Evolutionary conservation across 2,888 invertebrate species (phyloP), one percentile per base, ranked within the genome.

Genomic region (Sclerodermus sp.): DNA sequence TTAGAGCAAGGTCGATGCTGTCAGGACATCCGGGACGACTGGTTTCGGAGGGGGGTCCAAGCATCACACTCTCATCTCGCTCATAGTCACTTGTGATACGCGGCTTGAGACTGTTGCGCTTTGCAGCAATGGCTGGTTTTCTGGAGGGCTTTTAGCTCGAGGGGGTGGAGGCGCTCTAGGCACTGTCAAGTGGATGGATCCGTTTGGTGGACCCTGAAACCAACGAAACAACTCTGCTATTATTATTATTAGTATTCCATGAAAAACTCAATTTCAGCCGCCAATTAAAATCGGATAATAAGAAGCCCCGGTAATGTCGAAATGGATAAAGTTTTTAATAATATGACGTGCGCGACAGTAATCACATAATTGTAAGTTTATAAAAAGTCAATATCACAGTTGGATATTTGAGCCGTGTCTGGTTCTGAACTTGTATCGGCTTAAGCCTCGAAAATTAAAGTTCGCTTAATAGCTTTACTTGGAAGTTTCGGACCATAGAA

Each of bases 31-130:
- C 57, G 73, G 71, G 57, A 73, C 71, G 61, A 71, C 71, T 53
- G 73, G 71, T 52, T 74, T 70, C 65, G 76, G 74, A 71, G 74
- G 74, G 70, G 73, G 68, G 69, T 76, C 74, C 67, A 69, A 70
- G 67, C 72, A 89, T 92, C 91, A 92, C 87, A 92, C 92, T 79
- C 91, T 83, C 91, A 92, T 92, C 82, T 92, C 92, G 78, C 89
- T 90, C 80, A 91, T 91, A 55, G 90, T 89, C 62, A 91, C 91
- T 76, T 90, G 89, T 44, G 89, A 90, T 77, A 90, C 85, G 75
- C 83, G 83, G 71, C 85, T 82, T 53, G 82, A 81, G 52, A 83
- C 82, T 50, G 80, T 79, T 32, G 77, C 76, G 29, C 72, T 68
- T 49, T 76, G 76, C 56, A 84, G 74, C 49, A 84, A 74, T 4